These are phyloP conservation scores for Leptobrachium ailaonicum DNA, from an alignment of 2,113 vertebrate genomes.

Conservation along the genomic window DNA sequence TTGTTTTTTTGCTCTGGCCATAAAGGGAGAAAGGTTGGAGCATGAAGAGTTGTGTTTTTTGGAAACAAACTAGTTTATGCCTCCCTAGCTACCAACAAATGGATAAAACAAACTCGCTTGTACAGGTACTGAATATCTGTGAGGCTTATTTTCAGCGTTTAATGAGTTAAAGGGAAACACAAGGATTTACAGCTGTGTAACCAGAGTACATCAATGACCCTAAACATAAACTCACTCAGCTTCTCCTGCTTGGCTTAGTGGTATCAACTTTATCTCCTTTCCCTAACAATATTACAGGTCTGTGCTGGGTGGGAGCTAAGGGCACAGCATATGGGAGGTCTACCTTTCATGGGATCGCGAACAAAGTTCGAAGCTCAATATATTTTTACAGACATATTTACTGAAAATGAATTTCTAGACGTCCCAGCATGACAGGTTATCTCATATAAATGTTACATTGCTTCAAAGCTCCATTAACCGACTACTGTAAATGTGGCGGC, in stretches of 20 bases:
- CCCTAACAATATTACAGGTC: conserved; percentile 36
- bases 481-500: no score
- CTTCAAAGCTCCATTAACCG: no score
- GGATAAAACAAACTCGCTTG: conserved; percentile 45
- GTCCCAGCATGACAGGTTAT: no score
- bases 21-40: conserved; percentile 37
- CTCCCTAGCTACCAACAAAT: conserved; percentile 38
- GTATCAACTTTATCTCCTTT: conserved; percentile 26
- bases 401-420: not conserved
- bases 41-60: not conserved
- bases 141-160: conserved; percentile 36
- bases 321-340: conserved; percentile 17
- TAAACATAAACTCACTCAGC: conserved; percentile 20
- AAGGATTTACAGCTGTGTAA: conserved; percentile 44
- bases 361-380: not conserved
- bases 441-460: no score
- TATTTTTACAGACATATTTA: not conserved
- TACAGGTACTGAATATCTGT: conserved; percentile 39
- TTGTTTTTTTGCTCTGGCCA: conserved; percentile 39
- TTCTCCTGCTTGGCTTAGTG: conserved; percentile 1
- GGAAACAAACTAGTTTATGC: conserved; percentile 42
- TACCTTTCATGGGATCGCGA: not conserved
- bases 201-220: conserved; percentile 42
- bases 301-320: conserved; percentile 11
- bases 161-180: conserved; percentile 40